Evolutionary conservation across 2,888 invertebrate genomes (phyloP).

Genomic region (Leucoma salicis): DNA sequence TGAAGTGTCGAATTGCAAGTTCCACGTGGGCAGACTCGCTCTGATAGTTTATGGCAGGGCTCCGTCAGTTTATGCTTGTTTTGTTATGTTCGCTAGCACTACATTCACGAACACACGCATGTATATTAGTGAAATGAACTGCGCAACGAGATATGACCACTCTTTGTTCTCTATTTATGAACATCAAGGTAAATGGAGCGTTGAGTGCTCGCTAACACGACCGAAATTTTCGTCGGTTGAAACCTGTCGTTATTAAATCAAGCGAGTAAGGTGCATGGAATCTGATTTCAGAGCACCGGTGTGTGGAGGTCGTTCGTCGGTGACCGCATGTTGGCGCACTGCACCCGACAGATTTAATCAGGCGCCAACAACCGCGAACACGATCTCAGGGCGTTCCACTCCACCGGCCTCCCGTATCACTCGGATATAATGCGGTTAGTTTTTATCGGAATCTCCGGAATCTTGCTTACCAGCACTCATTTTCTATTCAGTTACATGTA

Average conservation of each 20-base stretch:
- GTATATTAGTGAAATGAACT: neutral
- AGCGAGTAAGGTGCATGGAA: slow-evolving; percentile 19
- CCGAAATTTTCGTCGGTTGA: slow-evolving; percentile 13
- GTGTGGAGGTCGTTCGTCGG: slow-evolving; percentile 26
- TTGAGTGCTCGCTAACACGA: neutral
- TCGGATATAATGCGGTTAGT: slow-evolving; percentile 26
- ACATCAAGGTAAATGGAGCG: slow-evolving; percentile 14
- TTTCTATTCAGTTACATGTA: slow-evolving; percentile 36
- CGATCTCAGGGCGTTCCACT: slow-evolving; percentile 53
- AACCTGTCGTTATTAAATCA: slow-evolving; percentile 29
- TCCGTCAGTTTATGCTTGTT: neutral
- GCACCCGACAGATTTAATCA: slow-evolving; percentile 63
- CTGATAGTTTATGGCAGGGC: neutral
- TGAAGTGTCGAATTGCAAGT: too few species aligned
- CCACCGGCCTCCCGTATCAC: slow-evolving; percentile 37
- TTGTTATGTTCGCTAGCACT: neutral
- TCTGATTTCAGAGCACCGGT: slow-evolving; percentile 20
- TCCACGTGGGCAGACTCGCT: neutral
- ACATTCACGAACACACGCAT: neutral
- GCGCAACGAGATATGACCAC: slow-evolving; percentile 2
- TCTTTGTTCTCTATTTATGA: slow-evolving; percentile 9
- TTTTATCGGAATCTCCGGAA: slow-evolving; percentile 28
- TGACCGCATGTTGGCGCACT: slow-evolving; percentile 46
- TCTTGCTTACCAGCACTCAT: slow-evolving; percentile 26
- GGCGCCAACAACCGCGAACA: slow-evolving; percentile 57